Evolutionary conservation across 2,113 vertebrate species (phyloP).

Genomic region (Alligator mississippiensis): DNA sequence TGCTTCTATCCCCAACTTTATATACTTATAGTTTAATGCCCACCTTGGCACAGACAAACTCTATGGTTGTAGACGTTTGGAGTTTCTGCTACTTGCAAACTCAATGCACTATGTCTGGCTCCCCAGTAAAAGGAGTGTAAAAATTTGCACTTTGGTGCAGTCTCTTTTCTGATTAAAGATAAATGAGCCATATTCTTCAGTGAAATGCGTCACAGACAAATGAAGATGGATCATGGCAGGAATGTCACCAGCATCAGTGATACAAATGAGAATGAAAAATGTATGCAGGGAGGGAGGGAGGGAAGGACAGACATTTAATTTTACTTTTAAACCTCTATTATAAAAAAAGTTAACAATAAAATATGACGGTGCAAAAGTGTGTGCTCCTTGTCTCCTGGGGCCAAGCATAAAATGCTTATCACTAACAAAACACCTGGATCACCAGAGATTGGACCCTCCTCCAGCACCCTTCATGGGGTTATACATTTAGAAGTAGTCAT

Average conservation of each 20-base stretch:
- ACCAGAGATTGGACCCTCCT: too few species aligned
- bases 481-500: too few species aligned
- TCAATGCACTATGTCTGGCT: background rate
- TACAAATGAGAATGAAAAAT: background rate
- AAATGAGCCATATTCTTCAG: background rate
- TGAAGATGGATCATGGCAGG: background rate
- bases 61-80: background rate
- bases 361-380: too few species aligned
- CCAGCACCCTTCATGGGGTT: too few species aligned
- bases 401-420: too few species aligned
- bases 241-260: too few species aligned
- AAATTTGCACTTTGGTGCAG: background rate
- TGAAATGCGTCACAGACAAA: background rate
- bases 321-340: too few species aligned
- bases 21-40: background rate
- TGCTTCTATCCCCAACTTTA: background rate
- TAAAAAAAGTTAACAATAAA: too few species aligned
- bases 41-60: background rate
- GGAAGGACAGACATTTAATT: too few species aligned
- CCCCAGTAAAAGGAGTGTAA: background rate
- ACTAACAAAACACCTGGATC: too few species aligned
- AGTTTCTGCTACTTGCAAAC: background rate
- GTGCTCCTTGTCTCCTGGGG: too few species aligned
- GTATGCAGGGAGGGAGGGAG: background rate
- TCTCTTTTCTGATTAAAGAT: background rate